Evolutionary conservation across 2,797 vertebrate genomes (phyloP), one percentile per base, ranked within the genome.

Genomic region (Acanthornis magna): DNA sequence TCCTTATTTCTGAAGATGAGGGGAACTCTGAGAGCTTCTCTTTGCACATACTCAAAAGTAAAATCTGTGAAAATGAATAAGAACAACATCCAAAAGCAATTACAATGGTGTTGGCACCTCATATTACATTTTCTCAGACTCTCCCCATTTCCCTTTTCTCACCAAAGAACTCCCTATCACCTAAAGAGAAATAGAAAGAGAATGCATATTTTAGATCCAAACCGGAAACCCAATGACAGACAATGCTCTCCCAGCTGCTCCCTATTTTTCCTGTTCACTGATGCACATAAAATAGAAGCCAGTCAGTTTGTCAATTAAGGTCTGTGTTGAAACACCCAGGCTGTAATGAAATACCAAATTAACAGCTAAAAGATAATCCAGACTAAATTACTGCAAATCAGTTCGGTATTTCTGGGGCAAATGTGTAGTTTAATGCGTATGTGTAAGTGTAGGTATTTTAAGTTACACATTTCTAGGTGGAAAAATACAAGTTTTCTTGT

Each of bases 41-140:
- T 99, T 96, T 99, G 99, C 94, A 99, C 99, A 65, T 99, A 99
- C 85, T 99, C 99, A 97, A 99, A 99, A 57, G 99, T 99, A 96
- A 99, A 99, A 97, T 99, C 99, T 99, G 98, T 96, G 97, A 91
- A 97, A 97, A 89, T 55, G 70, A 94, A 92, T 89, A 63, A 91
- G 95, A 95, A 79, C 58, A 92, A 79, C 65, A 72, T 82, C 45
- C 57, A 38, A 75, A 92, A 19, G 89, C 75, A 83, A 68, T 97
- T 76, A 91, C 83, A 96, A 93, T 25, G 47, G 51, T 38, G 45
- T 91, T 88, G 78, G 91, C 90, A 91, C 79, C 60, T 95, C 86
- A 55, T 3, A 4, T 50, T 47, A 32, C 57, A 40, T 82, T 93
- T 71, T 86, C 61, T 77, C 89, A 57, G 71, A 77, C 1, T 2